Evolutionary conservation across 2,797 vertebrate genomes (phyloP), one percentile per base, ranked within the genome.

Genomic region (Crenichthys baileyi): DNA sequence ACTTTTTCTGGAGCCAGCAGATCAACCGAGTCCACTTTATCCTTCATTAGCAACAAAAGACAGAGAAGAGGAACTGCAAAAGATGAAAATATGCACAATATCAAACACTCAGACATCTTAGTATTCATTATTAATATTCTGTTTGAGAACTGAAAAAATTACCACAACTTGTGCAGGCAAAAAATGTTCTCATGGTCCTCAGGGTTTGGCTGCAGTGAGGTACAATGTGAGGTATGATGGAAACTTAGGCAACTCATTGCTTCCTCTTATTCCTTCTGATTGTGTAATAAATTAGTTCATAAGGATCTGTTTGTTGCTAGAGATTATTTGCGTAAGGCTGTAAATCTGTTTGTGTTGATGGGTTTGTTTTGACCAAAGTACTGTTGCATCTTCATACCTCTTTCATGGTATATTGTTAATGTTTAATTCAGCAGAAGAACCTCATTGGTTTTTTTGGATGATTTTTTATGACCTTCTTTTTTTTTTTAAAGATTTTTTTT

Each of bases 1-100:
- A 94, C 86, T 70, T 29, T 18, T 0, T 48, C 12, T 46, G 91
- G 93, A 50, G 85, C 89, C 0, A 81, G 84, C 73, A 93, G 72
- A 26, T 20, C 9, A 50, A 6, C 39, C 5, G 86, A 81, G n/a
- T 53, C 78, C 26, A 72, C 83, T 2, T 70, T 48, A 7, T 79
- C 26, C 53, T 72, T 68, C 12, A 65, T 81, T 24, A 86, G 77
- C 85, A 87, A 87, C 76, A 90, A 11, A 24, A 91, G 51, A 75
- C 58, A 78, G 44, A 92, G 44, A 53, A 85, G 41, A 18, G 67
- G 50, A 85, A 73, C 90, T 90, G 89, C 77, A 80, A 86, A 81
- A 46, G 29, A 76, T 77, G 75, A 75, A 78, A 70, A 31, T 24
- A 82, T 22, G 53, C 44, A 5, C 65, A 6, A 65, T 36, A 18